Evolutionary conservation across 1,140 invertebrate genomes (phyloP).

Genomic region (Plodia interpunctella): DNA sequence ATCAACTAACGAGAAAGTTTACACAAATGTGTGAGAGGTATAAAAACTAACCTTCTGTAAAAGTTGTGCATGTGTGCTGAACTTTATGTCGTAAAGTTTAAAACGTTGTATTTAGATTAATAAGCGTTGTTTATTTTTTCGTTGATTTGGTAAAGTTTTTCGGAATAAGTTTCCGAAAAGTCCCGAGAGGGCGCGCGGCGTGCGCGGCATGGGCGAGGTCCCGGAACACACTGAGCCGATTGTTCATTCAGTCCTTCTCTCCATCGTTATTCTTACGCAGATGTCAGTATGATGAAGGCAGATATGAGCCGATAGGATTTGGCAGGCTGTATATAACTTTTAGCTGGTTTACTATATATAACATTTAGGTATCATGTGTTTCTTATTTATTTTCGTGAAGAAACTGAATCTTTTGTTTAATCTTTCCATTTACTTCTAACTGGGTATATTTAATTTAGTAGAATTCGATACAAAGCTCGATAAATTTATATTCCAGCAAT

Average conservation of each 20-base stretch:
- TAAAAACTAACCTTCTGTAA: conserved; percentile 1
- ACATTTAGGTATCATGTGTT: no score
- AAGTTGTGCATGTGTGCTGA: not conserved
- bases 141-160: conserved; percentile 13
- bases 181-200: conserved; percentile 32
- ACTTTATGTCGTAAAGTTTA: not conserved
- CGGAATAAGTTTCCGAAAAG: conserved; percentile 35
- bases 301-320: conserved; percentile 39
- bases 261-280: conserved; percentile 71
- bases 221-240: conserved; percentile 63
- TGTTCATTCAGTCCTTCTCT: conserved; percentile 60
- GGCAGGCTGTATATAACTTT: conserved; percentile 1
- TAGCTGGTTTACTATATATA: not conserved
- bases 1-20: not conserved
- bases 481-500: no score
- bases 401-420: no score
- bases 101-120: not conserved
- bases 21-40: not conserved
- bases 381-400: no score
- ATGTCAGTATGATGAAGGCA: conserved; percentile 53
- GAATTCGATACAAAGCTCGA: no score
- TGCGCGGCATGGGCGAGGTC: conserved; percentile 42
- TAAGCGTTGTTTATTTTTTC: not conserved
- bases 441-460: no score
- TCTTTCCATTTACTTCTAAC: no score